phyloP scores from a whole-genome alignment of 2,113 vertebrate genomes.

The Spea multiplicata region DNA sequence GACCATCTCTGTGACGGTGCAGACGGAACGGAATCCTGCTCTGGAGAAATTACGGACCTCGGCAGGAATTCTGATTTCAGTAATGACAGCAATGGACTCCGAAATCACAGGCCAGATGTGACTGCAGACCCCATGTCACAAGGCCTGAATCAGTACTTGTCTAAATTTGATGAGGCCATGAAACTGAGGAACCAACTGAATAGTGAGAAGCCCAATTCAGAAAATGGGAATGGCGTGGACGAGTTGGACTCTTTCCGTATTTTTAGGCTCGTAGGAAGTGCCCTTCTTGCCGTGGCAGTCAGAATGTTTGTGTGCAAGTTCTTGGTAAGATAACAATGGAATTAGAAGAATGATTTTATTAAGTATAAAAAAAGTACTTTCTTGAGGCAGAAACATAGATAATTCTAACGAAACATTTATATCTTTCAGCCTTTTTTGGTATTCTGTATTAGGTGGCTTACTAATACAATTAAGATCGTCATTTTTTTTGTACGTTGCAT shows the following conservation, averaged over 20 bases:
- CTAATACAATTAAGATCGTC: too few relatives aligned
- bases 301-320: slow-evolving; percentile 92
- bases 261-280: slow-evolving; percentile 84
- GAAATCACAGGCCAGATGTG: slow-evolving; percentile 74
- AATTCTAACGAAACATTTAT: too few relatives aligned
- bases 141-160: slow-evolving; percentile 82
- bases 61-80: slow-evolving; percentile 63
- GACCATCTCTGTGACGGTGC: slow-evolving; percentile 56
- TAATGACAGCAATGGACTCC: slow-evolving; percentile 59
- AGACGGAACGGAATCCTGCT: slow-evolving; percentile 68
- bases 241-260: slow-evolving; percentile 89
- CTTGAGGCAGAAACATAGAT: too few relatives aligned
- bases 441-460: too few relatives aligned
- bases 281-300: slow-evolving; percentile 85
- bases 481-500: too few relatives aligned
- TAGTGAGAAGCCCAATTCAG: slow-evolving; percentile 78
- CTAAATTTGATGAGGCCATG: slow-evolving; percentile 92
- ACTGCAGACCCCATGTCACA: slow-evolving; percentile 61
- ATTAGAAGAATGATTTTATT: neutral
- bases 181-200: slow-evolving; percentile 87
- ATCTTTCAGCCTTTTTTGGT: too few relatives aligned
- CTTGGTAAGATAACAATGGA: slow-evolving; percentile 74
- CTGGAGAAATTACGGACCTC: slow-evolving; percentile 69
- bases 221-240: slow-evolving; percentile 70
- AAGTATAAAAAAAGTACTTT: too few relatives aligned